Evolutionary conservation across 2,888 invertebrate genomes (phyloP), one percentile per base, ranked within the genome.

Genomic region (Drosophila koepferae): DNA sequence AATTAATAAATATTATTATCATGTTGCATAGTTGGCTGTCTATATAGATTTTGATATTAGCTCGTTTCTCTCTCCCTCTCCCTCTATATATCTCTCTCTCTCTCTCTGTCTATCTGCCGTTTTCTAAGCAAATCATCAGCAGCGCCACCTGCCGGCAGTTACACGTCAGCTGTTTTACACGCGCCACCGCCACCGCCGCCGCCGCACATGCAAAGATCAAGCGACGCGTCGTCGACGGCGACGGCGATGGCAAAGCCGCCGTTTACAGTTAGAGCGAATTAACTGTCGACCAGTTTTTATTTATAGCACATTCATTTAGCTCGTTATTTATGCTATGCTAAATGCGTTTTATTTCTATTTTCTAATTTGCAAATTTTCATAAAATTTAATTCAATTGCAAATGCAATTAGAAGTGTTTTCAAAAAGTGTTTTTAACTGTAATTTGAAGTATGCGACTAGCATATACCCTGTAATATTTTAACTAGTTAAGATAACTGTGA

Each of bases 111-210:
- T 28, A 6, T 5, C 28, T 28, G 14, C 31, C 63, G 55, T 67
- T 58, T 69, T 54, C 74, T 64, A 31, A 38, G 73, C 44, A 72
- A 72, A 44, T 63, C 31, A 20, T 38, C 12, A 28, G 38, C 63
- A 67, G 67, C 67, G 68, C 60, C 74, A 74, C 60, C 74, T 72
- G 73, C 28, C 68, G 67, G 40, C 55, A 12, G 41, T 44, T 41
- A 49, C 61, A 46, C 40, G 60, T 62, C 74, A 74, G 74, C 74
- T 65, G 74, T 64, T 65, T 61, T 61, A 23, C 16, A 41, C 48
- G 48, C 46, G 23, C 46, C 46, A 28, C 6, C 28, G 28, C 28
- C 28, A 3, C 28, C 28, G 43, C n/a, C 28, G 43, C n/a, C 20
- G 20, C 20, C 40, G 6, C 44, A 20, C 20, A 44, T 36, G 31